Percentiles rank a stretch among this genome's conserved stretches.
Evolutionary conservation across 2,888 invertebrate species (phyloP).

Genomic region (Stenodera caucasica): DNA sequence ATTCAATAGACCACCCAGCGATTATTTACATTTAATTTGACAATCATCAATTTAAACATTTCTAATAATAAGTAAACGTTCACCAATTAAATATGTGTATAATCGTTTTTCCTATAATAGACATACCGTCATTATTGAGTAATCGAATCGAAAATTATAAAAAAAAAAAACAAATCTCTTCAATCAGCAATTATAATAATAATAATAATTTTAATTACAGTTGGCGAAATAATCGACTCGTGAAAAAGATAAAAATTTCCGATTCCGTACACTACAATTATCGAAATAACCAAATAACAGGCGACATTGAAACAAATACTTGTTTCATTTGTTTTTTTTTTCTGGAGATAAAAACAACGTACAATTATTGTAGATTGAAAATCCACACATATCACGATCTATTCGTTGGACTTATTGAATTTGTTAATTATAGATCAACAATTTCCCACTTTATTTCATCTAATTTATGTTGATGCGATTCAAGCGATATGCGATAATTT

Average conservation of each 20-base stretch:
- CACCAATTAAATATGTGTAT: conserved; percentile 8
- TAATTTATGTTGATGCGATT: conserved; percentile 23
- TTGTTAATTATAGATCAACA: conserved; percentile 24
- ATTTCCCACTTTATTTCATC: conserved; percentile 13
- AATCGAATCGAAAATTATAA: too few relatives aligned
- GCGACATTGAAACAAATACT: not conserved
- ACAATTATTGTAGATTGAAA: not conserved
- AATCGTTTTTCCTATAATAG: not conserved
- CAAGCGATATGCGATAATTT: conserved; percentile 26
- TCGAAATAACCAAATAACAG: conserved; percentile 1
- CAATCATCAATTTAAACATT: conserved; percentile 3
- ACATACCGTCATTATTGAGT: not conserved
- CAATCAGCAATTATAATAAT: not conserved
- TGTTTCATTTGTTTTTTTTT: not conserved
- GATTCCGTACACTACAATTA: conserved; percentile 2
- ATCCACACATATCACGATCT: conserved; percentile 1
- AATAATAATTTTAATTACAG: not conserved
- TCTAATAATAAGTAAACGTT: conserved; percentile 9
- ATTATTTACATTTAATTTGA: conserved; percentile 9
- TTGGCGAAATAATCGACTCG: not conserved
- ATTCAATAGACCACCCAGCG: conserved; percentile 6
- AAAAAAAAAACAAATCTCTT: too few relatives aligned
- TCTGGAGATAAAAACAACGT: too few relatives aligned
- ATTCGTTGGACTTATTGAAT: conserved; percentile 16
- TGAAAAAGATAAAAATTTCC: not conserved